phyloP scores from a whole-genome alignment of 2,888 invertebrate species.

The Gibbula magus region DNA sequence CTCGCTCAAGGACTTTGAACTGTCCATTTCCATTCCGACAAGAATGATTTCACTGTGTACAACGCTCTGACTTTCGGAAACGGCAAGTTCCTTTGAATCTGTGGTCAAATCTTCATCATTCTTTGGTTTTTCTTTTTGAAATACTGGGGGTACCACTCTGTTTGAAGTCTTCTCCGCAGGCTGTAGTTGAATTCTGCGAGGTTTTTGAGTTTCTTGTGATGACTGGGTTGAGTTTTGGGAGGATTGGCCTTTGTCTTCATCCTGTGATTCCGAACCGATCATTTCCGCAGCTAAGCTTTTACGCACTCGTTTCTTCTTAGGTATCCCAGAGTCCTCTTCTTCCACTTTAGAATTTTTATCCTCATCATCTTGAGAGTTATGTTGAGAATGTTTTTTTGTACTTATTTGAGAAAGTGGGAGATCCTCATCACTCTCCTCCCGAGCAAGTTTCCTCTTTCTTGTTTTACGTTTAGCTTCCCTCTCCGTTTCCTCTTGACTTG shows the following conservation, averaged over 20 bases:
- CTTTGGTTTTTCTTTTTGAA: neutral
- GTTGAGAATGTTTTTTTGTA: neutral
- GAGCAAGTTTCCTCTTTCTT: neutral
- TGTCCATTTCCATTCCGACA: slow-evolving; percentile 1
- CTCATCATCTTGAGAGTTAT: neutral
- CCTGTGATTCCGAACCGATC: neutral
- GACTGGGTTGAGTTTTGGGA: no score
- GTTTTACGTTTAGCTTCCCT: neutral
- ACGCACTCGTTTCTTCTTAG: neutral
- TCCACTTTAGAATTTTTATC: neutral
- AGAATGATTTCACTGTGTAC: neutral
- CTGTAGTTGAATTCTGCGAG: slow-evolving; percentile 9
- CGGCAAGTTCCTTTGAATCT: neutral
- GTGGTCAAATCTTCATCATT: neutral
- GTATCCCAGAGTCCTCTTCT: neutral
- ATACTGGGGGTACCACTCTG: neutral
- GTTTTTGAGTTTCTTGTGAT: neutral
- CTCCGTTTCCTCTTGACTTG: neutral
- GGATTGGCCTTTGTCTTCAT: no score
- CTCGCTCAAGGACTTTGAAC: neutral
- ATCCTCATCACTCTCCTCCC: slow-evolving; percentile 1
- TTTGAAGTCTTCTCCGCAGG: neutral
- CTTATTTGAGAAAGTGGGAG: neutral
- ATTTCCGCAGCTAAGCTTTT: slow-evolving; percentile 6
- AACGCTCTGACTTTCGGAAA: neutral